phyloP scores from a whole-genome alignment of 2,888 invertebrate genomes.

The Harpagoxenus sublaevis region DNA sequence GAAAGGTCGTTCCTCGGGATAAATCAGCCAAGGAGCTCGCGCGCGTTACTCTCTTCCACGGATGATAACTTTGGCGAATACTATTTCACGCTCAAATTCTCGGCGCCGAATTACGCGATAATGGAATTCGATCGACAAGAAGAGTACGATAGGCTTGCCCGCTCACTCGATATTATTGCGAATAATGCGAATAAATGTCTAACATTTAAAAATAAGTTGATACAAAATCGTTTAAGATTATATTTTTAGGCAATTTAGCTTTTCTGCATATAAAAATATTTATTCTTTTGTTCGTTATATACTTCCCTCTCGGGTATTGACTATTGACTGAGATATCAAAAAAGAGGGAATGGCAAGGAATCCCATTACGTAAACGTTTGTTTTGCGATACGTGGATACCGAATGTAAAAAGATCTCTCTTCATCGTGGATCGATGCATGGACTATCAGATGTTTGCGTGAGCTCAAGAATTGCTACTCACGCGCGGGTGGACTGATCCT shows the following conservation, averaged over 20 bases:
- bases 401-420: slow-evolving; percentile 31
- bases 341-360: neutral
- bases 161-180: neutral
- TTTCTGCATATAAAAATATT: neutral
- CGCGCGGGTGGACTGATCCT: slow-evolving; percentile 48
- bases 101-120: slow-evolving; percentile 32
- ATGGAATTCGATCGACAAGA: slow-evolving; percentile 44
- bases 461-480: slow-evolving; percentile 47
- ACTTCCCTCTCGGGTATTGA: neutral
- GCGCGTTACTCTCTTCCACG: slow-evolving; percentile 21
- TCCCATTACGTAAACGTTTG: slow-evolving; percentile 29
- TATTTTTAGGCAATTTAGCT: neutral
- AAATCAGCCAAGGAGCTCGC: slow-evolving; percentile 48
- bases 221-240: neutral
- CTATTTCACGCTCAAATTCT: slow-evolving; percentile 48
- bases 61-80: slow-evolving; percentile 49
- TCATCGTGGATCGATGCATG: slow-evolving; percentile 32
- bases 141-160: slow-evolving; percentile 1
- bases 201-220: neutral
- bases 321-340: neutral
- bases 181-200: slow-evolving; percentile 2
- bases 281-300: neutral
- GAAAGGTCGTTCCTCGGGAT: slow-evolving; percentile 54
- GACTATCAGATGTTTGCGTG: slow-evolving; percentile 44
- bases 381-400: slow-evolving; percentile 4